Evolutionary conservation across 2,797 vertebrate genomes (phyloP).

Genomic region (Danio aesculapii): DNA sequence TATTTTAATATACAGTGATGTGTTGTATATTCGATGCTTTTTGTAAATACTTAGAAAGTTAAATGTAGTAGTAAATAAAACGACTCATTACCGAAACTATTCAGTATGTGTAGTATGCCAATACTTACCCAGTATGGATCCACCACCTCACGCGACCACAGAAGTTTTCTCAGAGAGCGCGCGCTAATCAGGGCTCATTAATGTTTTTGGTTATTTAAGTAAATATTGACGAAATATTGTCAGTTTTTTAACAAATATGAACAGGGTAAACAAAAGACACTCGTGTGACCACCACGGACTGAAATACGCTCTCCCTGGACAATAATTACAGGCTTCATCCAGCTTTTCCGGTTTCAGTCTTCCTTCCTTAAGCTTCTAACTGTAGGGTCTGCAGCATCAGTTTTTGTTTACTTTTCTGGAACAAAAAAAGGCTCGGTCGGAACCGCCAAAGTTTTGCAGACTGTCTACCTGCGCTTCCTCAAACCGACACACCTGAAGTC

Average conservation of each 20-base stretch:
- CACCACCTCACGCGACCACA: background rate
- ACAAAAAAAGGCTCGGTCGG: background rate
- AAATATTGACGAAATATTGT: background rate
- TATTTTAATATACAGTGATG: background rate
- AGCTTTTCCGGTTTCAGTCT: conserved; percentile 64
- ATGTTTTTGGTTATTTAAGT: background rate
- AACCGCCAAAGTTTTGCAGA: background rate
- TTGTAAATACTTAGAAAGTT: background rate
- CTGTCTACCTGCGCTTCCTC: conserved; percentile 63
- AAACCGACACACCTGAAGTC: conserved; percentile 73
- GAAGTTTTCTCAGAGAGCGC: background rate
- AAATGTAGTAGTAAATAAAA: too few species aligned
- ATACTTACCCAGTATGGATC: background rate
- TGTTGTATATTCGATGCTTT: background rate
- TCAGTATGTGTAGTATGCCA: too few species aligned
- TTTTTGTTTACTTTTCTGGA: background rate
- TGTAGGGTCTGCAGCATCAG: background rate
- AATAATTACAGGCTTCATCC: conserved; percentile 70
- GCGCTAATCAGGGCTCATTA: background rate
- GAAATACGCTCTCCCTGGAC: conserved; percentile 7
- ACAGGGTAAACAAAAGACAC: background rate
- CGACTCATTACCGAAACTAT: background rate
- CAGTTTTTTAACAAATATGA: background rate
- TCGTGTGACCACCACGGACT: background rate
- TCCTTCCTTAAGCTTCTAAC: conserved; percentile 65